Base-by-base conservation (phyloP, 2,113 vertebrate species). In the Pomatorhinus ruficollis region DNA sequence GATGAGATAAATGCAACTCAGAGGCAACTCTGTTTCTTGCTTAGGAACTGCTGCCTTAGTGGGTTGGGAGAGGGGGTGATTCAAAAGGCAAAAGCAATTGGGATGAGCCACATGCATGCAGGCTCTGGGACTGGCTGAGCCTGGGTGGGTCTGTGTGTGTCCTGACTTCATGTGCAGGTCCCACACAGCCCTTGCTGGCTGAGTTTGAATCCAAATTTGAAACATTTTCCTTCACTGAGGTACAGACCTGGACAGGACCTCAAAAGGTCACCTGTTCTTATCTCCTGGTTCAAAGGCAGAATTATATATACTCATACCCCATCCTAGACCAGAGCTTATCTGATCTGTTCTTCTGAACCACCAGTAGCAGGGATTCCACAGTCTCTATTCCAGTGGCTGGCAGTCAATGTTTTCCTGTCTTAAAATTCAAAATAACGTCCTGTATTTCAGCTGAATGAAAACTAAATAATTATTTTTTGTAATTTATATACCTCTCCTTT, bases 141-240 rank as follows among this genome's bases (percentile, higher is more conserved):
- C 69, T 31, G 37, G 2, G 5, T 70, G 49, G 52, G 30, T 28
- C 54, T 15, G 2, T 0, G 1, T 40, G 15, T 57, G 2, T 45
- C 50, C 59, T 71, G 27, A 21, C 39, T 39, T 23, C 22, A 6
- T 2, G 16, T 40, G 2, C 40, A 66, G 50, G 17, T 42, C 76
- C 45, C 59, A 17, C 42, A 40, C 37, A 79, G 69, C 56, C 65
- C 47, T 66, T 22, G 63, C 42, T 78, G 56, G 7, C 15, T 53
- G 68, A 53, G 61, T 74, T 44, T 57, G n/a, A 88, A 53, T 44
- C 37, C 69, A 40, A 85, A 56, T 49, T 49, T 64, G 31, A 52
- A 64, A 65, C 10, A 2, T 21, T 68, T 65, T 45, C 44, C 61
- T 54, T 77, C 30, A 27, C 30, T 84, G 64, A 78, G 87, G 28